Conservation (phyloP, 2,113 vertebrate genomes). For the Erinaceus europaeus region DNA sequence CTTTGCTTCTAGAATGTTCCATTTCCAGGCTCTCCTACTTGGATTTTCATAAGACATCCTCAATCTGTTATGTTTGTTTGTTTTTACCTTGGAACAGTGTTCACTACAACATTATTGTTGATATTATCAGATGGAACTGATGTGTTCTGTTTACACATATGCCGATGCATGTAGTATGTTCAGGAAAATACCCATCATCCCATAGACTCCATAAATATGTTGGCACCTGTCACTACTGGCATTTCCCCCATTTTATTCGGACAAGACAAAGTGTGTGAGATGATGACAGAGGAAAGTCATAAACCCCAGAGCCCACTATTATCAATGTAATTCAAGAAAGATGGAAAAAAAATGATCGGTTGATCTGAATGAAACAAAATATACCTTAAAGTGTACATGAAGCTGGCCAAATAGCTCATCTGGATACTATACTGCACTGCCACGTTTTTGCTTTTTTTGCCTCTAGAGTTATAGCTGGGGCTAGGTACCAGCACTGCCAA, state of each 20-base stretch:
- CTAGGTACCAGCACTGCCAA: no score
- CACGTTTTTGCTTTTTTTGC: no score
- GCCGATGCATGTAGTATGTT: neutral
- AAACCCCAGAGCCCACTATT: no score
- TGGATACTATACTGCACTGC: no score
- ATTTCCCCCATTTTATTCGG: neutral
- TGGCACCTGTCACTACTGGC: neutral
- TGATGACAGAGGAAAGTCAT: no score
- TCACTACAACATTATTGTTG: neutral
- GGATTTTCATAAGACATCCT: neutral
- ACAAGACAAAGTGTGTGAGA: no score
- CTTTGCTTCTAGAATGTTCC: neutral
- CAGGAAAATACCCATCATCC: neutral
- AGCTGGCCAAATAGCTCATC: no score
- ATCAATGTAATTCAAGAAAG: no score
- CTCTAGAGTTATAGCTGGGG: no score
- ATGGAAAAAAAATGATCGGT: no score
- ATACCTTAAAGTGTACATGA: no score
- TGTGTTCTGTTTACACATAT: neutral
- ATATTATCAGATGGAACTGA: neutral
- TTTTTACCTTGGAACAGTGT: neutral
- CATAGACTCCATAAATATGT: rapidly evolving
- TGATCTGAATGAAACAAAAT: no score
- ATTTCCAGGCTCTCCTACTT: neutral
- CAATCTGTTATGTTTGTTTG: neutral